These are phyloP conservation scores for Anisognathus igniventris DNA, from an alignment of 2,797 vertebrate species.

Conservation along the genomic window DNA sequence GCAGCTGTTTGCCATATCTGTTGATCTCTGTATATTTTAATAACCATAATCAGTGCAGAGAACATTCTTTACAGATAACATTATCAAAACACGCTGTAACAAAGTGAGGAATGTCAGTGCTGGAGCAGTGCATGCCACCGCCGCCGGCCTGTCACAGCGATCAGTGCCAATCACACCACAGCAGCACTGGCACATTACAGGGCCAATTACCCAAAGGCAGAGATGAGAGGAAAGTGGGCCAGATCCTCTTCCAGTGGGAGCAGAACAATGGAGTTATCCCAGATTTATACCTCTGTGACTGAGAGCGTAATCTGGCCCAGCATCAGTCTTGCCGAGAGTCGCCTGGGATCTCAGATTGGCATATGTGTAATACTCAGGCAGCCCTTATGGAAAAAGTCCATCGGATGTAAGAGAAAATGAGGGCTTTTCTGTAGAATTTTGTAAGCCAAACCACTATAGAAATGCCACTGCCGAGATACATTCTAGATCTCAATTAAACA, in stretches of 20 bases:
- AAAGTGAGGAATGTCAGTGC: slow-evolving; percentile 1
- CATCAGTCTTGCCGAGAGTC: neutral
- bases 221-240: neutral
- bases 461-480: neutral
- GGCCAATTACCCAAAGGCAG: slow-evolving; percentile 27
- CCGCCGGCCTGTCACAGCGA: slow-evolving; percentile 9
- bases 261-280: neutral
- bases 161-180: neutral
- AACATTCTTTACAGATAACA: slow-evolving; percentile 56
- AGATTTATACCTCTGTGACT: slow-evolving; percentile 29
- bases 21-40: slow-evolving; percentile 54
- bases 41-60: slow-evolving; percentile 33
- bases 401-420: neutral
- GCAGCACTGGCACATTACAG: neutral
- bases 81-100: slow-evolving; percentile 51
- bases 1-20: slow-evolving; percentile 47
- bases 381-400: neutral
- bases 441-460: neutral
- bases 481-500: neutral
- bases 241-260: neutral
- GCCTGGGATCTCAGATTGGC: neutral
- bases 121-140: neutral
- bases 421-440: neutral
- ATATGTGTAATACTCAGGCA: neutral
- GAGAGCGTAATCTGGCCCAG: neutral